Percentiles rank a stretch among this genome's conserved stretches.
These are phyloP conservation scores for Acromyrmex heyeri DNA, from an alignment of 1,140 invertebrate genomes.

Conservation along the genomic window DNA sequence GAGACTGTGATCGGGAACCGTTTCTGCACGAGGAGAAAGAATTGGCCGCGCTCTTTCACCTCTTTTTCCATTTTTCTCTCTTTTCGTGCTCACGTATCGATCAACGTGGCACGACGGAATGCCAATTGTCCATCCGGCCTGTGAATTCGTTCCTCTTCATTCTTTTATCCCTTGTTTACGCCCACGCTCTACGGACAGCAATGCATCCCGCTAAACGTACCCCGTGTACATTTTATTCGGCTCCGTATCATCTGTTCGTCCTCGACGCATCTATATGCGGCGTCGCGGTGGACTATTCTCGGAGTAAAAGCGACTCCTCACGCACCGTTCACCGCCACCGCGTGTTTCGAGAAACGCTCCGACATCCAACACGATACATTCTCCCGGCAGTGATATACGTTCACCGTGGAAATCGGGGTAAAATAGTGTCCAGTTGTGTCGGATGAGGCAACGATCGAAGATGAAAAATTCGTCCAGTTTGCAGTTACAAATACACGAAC, in stretches of 20 bases:
- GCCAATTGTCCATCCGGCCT: constrained; percentile 36
- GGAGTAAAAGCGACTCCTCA: constrained; percentile 72
- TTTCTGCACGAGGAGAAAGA: constrained; percentile 4
- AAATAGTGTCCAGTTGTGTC: not conserved
- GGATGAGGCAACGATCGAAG: not conserved
- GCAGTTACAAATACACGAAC: not conserved
- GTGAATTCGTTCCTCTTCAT: constrained; percentile 61
- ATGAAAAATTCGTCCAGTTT: not conserved
- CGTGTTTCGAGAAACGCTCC: constrained; percentile 49
- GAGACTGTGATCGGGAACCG: constrained; percentile 36
- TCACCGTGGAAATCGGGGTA: not conserved
- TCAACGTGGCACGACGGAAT: constrained; percentile 21
- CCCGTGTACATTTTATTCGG: constrained; percentile 73
- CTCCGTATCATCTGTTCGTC: constrained; percentile 75
- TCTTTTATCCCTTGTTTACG: constrained; percentile 64
- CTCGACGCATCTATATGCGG: constrained; percentile 70
- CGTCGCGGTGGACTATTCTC: constrained; percentile 77
- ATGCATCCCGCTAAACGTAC: constrained; percentile 74
- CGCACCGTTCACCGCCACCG: constrained; percentile 45
- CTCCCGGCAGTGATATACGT: constrained; percentile 20
- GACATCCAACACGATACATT: constrained; percentile 29
- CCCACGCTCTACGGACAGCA: constrained; percentile 64
- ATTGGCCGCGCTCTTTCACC: not conserved
- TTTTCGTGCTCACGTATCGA: constrained; percentile 25
- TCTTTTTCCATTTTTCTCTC: not conserved